These are phyloP conservation scores for Macrochelys suwanniensis DNA, from an alignment of 2,797 vertebrate species.

Conservation along the genomic window DNA sequence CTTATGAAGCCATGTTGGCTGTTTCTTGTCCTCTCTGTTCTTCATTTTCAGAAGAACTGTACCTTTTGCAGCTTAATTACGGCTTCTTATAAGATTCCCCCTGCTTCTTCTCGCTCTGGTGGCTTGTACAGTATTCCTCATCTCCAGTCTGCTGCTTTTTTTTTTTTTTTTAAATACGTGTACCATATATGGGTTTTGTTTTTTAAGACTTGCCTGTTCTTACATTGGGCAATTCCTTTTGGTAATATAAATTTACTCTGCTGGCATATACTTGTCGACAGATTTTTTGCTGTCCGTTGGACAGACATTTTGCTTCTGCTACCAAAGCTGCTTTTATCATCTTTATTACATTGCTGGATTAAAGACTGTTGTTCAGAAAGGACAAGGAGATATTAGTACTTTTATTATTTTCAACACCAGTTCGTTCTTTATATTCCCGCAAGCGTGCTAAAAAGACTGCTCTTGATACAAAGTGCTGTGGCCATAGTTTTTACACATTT, in stretches of 20 bases:
- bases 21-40: conserved; percentile 58
- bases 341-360: not conserved
- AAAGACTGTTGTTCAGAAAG: not conserved
- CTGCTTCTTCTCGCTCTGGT: conserved; percentile 21
- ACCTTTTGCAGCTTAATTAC: conserved; percentile 73
- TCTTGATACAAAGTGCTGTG: not conserved
- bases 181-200: fast-evolving
- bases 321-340: not conserved
- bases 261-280: not conserved
- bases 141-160: not conserved
- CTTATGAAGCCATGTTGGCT: conserved; percentile 70
- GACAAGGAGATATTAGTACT: not conserved
- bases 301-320: not conserved
- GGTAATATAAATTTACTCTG: not conserved
- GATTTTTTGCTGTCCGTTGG: not conserved
- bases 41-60: conserved; percentile 64
- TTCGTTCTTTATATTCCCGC: not conserved
- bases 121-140: conserved; percentile 48
- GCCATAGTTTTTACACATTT: not conserved
- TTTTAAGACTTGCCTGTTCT: not conserved
- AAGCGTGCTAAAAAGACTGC: not conserved
- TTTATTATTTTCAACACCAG: not conserved
- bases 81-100: conserved; percentile 70
- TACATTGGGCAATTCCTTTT: not conserved
- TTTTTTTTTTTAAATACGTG: not conserved